Evolutionary conservation across 92 coral and sea anemone genomes (phyloP), one percentile per base, ranked within the genome.

Genomic region (Ricordea florida): DNA sequence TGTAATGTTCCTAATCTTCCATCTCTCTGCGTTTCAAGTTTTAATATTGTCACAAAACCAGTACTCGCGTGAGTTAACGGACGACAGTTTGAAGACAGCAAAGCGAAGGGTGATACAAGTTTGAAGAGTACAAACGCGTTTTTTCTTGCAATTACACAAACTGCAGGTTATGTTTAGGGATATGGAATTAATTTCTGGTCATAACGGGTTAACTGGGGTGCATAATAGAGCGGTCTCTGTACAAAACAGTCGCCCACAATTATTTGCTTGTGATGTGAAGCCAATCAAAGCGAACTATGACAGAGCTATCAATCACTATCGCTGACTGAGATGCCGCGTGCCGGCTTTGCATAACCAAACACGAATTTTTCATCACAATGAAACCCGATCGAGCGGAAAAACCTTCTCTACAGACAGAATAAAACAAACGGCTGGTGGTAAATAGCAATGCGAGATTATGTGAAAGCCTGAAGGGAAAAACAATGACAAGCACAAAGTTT

Each of bases 141-240:
- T n/a, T n/a, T n/a, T n/a, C n/a, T n/a, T n/a, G n/a, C n/a, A n/a
- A n/a, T n/a, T n/a, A n/a, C n/a, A n/a, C n/a, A n/a, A n/a, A n/a
- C n/a, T n/a, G n/a, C n/a, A n/a, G n/a, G n/a, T n/a, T n/a, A n/a
- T n/a, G n/a, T n/a, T n/a, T n/a, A n/a, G n/a, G n/a, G n/a, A 38
- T 41, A 41, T 37, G 38, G 30, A 53, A 70, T 53, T 26, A 52
- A 70, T 41, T n/a, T 70, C 52, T 4, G 26, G 30, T 38, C 52
- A 37, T 70, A 70, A 53, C 66, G 43, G 31, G 66, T 55, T 70
- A 69, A 70, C 66, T 29, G 20, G 77, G 40, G 65, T 66, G 66
- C 53, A 53, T 70, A 70, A 70, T 70, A 36, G 77, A 64, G 37
- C 14, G 31, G 40, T 55, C 43, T 52, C 25, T 17, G n/a, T 28